These are phyloP conservation scores for Lasioglossum marginatum DNA, from an alignment of 2,888 invertebrate genomes.

Conservation along the genomic window DNA sequence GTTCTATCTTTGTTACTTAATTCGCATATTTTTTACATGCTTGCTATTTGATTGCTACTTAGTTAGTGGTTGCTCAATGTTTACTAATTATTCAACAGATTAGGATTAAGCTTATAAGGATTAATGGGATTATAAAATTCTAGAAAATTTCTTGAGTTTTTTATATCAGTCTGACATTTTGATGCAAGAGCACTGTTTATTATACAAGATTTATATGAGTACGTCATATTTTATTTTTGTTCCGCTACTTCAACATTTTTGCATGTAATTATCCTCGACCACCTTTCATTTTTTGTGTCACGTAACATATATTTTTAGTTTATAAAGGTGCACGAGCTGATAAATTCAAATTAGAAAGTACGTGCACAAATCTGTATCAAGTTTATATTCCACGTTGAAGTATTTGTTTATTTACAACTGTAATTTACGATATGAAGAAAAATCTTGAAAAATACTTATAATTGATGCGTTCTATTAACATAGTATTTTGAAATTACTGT, in stretches of 20 bases:
- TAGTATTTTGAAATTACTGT: too few species aligned
- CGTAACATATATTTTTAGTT: background rate
- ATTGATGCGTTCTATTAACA: too few species aligned
- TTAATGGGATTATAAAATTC: background rate
- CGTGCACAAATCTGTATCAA: background rate
- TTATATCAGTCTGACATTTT: background rate
- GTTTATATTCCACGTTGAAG: background rate
- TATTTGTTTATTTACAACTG: background rate
- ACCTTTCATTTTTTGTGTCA: background rate
- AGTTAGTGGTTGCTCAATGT: background rate
- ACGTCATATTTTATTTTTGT: background rate
- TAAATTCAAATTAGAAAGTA: background rate
- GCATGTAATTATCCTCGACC: background rate
- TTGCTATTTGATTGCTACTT: background rate
- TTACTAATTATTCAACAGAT: background rate
- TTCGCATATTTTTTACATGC: background rate
- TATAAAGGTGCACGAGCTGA: background rate
- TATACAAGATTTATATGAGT: background rate
- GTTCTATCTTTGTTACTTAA: background rate
- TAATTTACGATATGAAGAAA: too few species aligned
- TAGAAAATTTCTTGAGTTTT: background rate
- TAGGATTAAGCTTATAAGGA: background rate
- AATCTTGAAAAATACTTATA: too few species aligned
- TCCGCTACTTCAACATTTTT: background rate
- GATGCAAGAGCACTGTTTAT: background rate